These are phyloP conservation scores for Gobiocypris rarus DNA, from an alignment of 2,113 vertebrate genomes.

Conservation along the genomic window DNA sequence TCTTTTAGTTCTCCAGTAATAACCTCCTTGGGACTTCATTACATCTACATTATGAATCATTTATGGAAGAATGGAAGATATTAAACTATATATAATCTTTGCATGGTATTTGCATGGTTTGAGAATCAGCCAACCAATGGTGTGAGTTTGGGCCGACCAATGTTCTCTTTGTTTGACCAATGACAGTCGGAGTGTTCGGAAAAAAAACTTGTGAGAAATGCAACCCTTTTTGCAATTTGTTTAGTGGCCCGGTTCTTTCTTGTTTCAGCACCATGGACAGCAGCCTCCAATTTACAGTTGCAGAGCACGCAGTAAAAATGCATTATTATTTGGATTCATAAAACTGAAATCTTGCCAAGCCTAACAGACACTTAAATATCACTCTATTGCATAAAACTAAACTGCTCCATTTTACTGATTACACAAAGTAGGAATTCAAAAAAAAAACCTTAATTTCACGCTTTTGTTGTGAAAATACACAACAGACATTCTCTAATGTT, in stretches of 20 bases:
- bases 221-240: not conserved
- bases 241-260: not conserved
- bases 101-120: not conserved
- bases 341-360: not conserved
- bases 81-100: not conserved
- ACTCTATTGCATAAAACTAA: not conserved
- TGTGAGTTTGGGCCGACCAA: not conserved
- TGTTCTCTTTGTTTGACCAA: not conserved
- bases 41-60: not conserved
- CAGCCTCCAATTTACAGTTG: not conserved
- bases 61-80: not conserved
- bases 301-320: too few relatives aligned
- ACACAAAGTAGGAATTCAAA: not conserved
- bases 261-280: constrained; percentile 46
- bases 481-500: not conserved
- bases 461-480: not conserved
- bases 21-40: not conserved
- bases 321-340: not conserved
- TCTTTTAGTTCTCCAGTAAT: not conserved
- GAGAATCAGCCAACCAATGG: not conserved
- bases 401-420: not conserved
- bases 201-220: not conserved
- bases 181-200: not conserved
- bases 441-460: not conserved
- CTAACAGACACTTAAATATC: not conserved